phyloP scores from a whole-genome alignment of 2,797 vertebrate genomes.

The Halcyon smyrnensis region DNA sequence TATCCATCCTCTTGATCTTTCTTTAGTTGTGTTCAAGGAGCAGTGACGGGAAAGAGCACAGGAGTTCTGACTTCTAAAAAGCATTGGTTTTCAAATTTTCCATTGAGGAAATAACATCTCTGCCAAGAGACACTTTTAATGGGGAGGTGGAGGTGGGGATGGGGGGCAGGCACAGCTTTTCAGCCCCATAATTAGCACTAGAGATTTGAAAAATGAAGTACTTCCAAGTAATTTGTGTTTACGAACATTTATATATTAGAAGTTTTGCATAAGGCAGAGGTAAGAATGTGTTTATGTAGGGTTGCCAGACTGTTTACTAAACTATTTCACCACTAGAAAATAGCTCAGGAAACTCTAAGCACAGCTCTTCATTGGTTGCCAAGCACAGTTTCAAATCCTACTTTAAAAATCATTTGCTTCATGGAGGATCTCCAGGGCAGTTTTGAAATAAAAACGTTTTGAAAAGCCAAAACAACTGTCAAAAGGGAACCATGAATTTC shows the following conservation, averaged over 20 bases:
- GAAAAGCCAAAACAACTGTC: neutral
- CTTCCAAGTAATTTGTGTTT: neutral
- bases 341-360: neutral
- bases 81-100: neutral
- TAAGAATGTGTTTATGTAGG: neutral
- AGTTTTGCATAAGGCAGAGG: neutral
- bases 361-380: neutral
- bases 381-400: neutral
- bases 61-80: neutral
- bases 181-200: neutral
- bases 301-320: neutral
- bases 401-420: neutral
- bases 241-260: accelerated
- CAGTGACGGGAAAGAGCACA: neutral
- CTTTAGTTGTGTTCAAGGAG: neutral
- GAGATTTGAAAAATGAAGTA: accelerated
- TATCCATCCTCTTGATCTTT: neutral
- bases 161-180: neutral
- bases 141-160: accelerated
- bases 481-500: neutral
- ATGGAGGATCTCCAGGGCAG: neutral
- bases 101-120: neutral
- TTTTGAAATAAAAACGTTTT: neutral
- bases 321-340: neutral
- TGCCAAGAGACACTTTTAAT: neutral